phyloP scores from a whole-genome alignment of 2,797 vertebrate genomes.

The Channa striata region DNA sequence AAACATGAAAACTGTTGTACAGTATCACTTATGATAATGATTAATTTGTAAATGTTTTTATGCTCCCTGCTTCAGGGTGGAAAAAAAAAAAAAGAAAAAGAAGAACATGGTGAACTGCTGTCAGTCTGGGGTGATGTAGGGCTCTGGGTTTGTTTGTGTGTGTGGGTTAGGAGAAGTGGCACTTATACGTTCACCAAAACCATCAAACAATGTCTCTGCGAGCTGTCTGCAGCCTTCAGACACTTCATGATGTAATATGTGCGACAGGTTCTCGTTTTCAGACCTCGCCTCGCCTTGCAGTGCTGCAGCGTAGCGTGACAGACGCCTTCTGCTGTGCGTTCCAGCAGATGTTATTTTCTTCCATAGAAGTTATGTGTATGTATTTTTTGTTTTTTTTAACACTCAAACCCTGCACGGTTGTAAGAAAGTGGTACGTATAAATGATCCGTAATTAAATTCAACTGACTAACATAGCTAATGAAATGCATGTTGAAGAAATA shows the following conservation, averaged over 20 bases:
- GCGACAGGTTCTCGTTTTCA: constrained; percentile 2
- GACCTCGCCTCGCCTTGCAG: constrained; percentile 19
- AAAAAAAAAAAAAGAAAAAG: constrained; percentile 14
- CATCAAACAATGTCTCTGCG: constrained; percentile 54
- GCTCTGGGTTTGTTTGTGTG: constrained; percentile 33
- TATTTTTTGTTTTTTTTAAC: constrained; percentile 18
- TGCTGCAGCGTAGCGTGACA: constrained; percentile 31
- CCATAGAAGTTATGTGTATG: constrained; percentile 8
- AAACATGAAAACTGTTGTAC: neutral
- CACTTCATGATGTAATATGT: constrained; percentile 49
- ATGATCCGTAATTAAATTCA: neutral
- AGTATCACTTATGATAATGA: constrained; percentile 3
- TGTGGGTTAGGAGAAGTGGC: constrained; percentile 44
- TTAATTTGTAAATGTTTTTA: neutral
- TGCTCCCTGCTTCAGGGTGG: constrained; percentile 2
- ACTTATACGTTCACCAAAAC: constrained; percentile 44
- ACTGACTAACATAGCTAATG: neutral
- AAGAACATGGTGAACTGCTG: constrained; percentile 13
- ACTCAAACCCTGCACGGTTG: neutral
- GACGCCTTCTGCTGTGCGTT: constrained; percentile 23
- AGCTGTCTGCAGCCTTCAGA: constrained; percentile 48
- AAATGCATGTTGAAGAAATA: neutral
- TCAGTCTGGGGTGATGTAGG: constrained; percentile 1
- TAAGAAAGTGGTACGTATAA: neutral
- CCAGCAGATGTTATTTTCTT: constrained; percentile 36